Percentiles rank a stretch among this genome's conserved stretches.
These are phyloP conservation scores for Atherinomorus stipes DNA, from an alignment of 2,113 vertebrate species.

Conservation along the genomic window DNA sequence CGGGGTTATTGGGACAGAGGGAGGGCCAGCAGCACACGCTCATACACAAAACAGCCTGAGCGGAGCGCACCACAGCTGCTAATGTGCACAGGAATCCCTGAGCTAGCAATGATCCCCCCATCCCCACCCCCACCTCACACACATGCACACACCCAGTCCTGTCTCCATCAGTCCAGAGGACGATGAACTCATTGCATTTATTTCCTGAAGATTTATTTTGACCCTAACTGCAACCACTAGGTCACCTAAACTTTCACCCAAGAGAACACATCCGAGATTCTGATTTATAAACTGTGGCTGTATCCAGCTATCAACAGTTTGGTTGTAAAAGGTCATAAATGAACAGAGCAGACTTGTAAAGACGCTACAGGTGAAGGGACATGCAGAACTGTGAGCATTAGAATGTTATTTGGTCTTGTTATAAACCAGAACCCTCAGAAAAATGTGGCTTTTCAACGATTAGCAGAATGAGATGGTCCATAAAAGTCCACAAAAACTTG, in stretches of 20 bases:
- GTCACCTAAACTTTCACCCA: background rate
- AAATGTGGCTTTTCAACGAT: no score
- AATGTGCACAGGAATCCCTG: conserved; percentile 81
- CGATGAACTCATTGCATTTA: background rate
- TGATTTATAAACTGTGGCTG: no score
- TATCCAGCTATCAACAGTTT: no score
- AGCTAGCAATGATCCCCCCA: conserved; percentile 67
- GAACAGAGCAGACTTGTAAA: no score
- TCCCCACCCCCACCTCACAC: conserved; percentile 18
- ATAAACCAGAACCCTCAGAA: no score
- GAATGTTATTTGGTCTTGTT: no score
- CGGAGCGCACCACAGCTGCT: conserved; percentile 56
- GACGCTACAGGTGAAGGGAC: no score
- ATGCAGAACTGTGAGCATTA: no score
- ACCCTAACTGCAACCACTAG: background rate
- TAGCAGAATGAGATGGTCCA: no score
- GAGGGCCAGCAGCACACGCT: conserved; percentile 14
- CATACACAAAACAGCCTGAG: conserved; percentile 39
- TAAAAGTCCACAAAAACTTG: no score
- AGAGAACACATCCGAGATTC: no score
- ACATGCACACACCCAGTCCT: background rate
- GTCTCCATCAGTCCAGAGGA: background rate
- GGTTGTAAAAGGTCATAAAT: no score
- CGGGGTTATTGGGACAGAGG: conserved; percentile 24
- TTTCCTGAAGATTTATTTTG: background rate